Percentiles rank a stretch among this genome's conserved stretches.
These are phyloP conservation scores for Xyliphius kryptos DNA, from an alignment of 2,113 vertebrate genomes.

Conservation along the genomic window DNA sequence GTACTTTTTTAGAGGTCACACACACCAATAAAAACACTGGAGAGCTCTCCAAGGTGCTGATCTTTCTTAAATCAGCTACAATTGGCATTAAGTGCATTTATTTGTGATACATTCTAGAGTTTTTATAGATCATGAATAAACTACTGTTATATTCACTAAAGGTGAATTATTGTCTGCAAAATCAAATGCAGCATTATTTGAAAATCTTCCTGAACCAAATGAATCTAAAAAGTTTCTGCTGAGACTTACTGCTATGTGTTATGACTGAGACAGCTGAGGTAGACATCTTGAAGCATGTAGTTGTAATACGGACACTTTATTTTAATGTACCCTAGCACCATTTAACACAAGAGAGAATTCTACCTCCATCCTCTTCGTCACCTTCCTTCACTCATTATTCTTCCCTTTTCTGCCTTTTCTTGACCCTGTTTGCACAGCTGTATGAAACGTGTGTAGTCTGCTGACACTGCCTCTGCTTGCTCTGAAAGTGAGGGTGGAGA, in stretches of 20 bases:
- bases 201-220: no score
- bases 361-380: conserved; percentile 23
- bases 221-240: no score
- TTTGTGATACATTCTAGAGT: no score
- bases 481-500: background rate
- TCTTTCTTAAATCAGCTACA: conserved; percentile 25
- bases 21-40: conserved; percentile 30
- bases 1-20: no score
- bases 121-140: no score
- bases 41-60: conserved; percentile 53
- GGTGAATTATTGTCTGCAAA: no score
- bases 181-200: conserved; percentile 7
- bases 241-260: no score
- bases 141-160: no score
- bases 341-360: conserved; percentile 43
- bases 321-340: conserved; percentile 40
- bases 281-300: conserved; percentile 29
- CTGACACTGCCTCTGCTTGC: conserved; percentile 30
- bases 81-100: conserved; percentile 5
- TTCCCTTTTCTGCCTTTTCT: conserved; percentile 2
- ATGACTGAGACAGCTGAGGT: conserved; percentile 21
- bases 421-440: conserved; percentile 49
- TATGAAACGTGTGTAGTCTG: conserved; percentile 41
- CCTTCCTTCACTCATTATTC: no score
- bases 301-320: conserved; percentile 42